A percentile compares a stretch with the other conserved stretches of the same genome.
Conservation (phyloP, 1,140 invertebrate species). For the Diorhabda carinulata region DNA sequence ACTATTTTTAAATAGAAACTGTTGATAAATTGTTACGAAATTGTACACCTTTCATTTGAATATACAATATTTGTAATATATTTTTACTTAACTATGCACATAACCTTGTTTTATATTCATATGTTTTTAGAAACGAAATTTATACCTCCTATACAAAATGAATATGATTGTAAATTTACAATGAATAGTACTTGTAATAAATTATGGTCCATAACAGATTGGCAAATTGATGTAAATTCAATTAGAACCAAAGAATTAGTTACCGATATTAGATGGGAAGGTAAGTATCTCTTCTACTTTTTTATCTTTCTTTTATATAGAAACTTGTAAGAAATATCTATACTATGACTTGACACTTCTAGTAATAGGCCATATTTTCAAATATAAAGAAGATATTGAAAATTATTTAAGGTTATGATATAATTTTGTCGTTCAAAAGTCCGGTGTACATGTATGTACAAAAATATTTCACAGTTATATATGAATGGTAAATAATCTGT, state of each 20-base stretch:
- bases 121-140: constrained; percentile 33
- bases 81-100: too few relatives aligned
- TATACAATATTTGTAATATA: too few relatives aligned
- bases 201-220: constrained; percentile 32
- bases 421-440: too few relatives aligned
- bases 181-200: constrained; percentile 29
- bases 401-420: neutral
- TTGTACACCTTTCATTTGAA: too few relatives aligned
- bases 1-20: too few relatives aligned
- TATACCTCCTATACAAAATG: constrained; percentile 31
- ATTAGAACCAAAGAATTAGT: constrained; percentile 33
- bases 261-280: constrained; percentile 36
- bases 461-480: too few relatives aligned
- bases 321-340: neutral
- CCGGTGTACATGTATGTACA: too few relatives aligned
- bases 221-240: constrained; percentile 35
- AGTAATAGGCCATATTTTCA: neutral
- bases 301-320: neutral
- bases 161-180: constrained; percentile 36
- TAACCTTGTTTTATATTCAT: neutral
- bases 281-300: constrained; percentile 14
- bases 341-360: too few relatives aligned
- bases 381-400: neutral
- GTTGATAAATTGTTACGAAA: too few relatives aligned
- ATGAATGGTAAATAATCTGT: neutral